Conservation (phyloP, 1,140 invertebrate species). For the Gonioctena quinquepunctata region DNA sequence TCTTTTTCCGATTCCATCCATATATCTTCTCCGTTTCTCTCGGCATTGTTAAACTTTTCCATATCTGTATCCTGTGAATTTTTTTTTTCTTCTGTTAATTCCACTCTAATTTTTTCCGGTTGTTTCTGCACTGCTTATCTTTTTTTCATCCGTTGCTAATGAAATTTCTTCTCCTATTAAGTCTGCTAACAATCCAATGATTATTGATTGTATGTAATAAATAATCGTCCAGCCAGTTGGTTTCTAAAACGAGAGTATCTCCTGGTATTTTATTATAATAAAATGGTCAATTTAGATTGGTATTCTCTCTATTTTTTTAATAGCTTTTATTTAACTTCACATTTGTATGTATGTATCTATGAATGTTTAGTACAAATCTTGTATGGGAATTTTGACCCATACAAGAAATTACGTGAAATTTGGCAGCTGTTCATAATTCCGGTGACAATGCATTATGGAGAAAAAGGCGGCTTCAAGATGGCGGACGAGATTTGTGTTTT, state of each 20-base stretch:
- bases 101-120: neutral
- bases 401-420: no score
- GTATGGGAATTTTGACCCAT: no score
- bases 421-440: no score
- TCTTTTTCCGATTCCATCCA: neutral
- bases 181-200: neutral
- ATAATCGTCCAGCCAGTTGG: neutral
- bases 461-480: no score
- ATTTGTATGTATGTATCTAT: no score
- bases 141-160: neutral
- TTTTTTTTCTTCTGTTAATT: neutral
- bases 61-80: no score
- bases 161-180: neutral
- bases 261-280: neutral
- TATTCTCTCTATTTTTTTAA: neutral
- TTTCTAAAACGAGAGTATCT: neutral
- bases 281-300: neutral
- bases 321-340: no score
- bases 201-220: neutral
- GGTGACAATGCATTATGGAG: no score
- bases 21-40: neutral
- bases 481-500: no score
- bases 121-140: neutral
- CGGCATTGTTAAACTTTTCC: neutral
- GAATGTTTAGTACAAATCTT: no score